phyloP scores from a whole-genome alignment of 2,113 vertebrate species.

The Pipa parva region DNA sequence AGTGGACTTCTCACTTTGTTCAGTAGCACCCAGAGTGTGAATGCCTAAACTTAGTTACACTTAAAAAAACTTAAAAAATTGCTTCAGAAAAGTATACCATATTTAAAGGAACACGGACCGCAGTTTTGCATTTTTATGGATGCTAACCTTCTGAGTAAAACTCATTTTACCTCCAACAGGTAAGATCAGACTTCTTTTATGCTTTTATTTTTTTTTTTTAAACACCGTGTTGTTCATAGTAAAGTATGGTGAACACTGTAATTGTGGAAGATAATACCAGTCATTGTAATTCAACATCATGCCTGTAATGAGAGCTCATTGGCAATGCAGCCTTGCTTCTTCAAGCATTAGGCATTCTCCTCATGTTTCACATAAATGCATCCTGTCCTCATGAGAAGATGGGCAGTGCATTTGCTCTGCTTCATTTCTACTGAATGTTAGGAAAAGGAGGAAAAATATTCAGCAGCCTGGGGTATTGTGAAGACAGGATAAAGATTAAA shows the following conservation, averaged over 20 bases:
- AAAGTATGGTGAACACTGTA: slow-evolving; percentile 32
- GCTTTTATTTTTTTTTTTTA: not conserved
- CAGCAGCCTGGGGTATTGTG: slow-evolving; percentile 52
- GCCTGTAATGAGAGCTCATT: slow-evolving; percentile 70
- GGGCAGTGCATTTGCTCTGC: slow-evolving; percentile 55
- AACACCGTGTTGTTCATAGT: slow-evolving; percentile 8
- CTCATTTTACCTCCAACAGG: too few species aligned
- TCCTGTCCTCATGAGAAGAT: slow-evolving; percentile 58
- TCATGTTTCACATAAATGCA: slow-evolving; percentile 73
- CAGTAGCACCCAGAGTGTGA: too few species aligned
- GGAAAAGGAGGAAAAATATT: slow-evolving; percentile 63
- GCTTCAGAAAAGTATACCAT: too few species aligned
- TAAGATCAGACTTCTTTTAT: not conserved
- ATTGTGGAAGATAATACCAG: slow-evolving; percentile 41
- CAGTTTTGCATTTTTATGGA: too few species aligned
- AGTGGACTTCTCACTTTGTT: too few species aligned
- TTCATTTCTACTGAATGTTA: slow-evolving; percentile 66
- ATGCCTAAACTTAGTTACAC: too few species aligned
- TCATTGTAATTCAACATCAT: slow-evolving; percentile 57
- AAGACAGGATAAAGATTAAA: slow-evolving; percentile 56
- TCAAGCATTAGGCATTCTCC: slow-evolving; percentile 68
- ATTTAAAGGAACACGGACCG: too few species aligned
- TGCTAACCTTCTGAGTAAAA: too few species aligned
- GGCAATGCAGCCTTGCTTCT: slow-evolving; percentile 61
- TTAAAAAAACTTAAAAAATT: too few species aligned